Base-by-base conservation (phyloP, 2,797 vertebrate species). In the Diceros bicornis region DNA sequence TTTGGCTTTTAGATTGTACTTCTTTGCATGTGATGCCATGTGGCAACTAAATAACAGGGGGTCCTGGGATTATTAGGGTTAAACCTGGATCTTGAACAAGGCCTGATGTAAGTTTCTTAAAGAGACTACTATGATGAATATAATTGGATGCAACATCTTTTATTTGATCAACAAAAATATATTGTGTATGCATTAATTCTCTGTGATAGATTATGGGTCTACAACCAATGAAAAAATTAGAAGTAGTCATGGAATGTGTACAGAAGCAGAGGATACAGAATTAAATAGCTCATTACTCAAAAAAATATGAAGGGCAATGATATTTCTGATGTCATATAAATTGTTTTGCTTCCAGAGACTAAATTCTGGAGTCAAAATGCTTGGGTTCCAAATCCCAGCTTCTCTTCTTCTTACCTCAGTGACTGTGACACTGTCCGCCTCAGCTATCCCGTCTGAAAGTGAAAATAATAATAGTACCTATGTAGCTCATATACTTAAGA, bases 311-410 rank as follows among this genome's bases (percentile, higher is more conserved):
- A 78, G 1, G 18, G 17, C 3, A 83, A 20, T 79, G 55, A 79
- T 9, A 94, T 84, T 91, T 94, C 52, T 74, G 52, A 77, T 34
- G 32, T 47, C 13, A 86, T 57, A 72, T 74, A 81, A 81, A 62
- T 82, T 78, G 4, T 16, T 88, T 92, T 91, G 18, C 59, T 93
- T 93, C 37, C 20, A 81, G 44, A 78, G 20, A 64, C 89, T 21
- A 96, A 97, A 89, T 10, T 68, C 68, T 75, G 41, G 8, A 89
- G 21, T 87, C n/a, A 89, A 92, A 83, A 52, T 20, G 47, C n/a
- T 66, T 95, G 25, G 1, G 6, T 89, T 44, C 37, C 4, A 52
- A 52, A 52, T 13, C 2, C 50, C 50, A 52, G 2, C 14, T 52
- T 52, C 2, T 52, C 50, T 4, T 55, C 59, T 82, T 78, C 32